phyloP scores from a whole-genome alignment of 2,113 vertebrate species.

The Eleginops maclovinus region DNA sequence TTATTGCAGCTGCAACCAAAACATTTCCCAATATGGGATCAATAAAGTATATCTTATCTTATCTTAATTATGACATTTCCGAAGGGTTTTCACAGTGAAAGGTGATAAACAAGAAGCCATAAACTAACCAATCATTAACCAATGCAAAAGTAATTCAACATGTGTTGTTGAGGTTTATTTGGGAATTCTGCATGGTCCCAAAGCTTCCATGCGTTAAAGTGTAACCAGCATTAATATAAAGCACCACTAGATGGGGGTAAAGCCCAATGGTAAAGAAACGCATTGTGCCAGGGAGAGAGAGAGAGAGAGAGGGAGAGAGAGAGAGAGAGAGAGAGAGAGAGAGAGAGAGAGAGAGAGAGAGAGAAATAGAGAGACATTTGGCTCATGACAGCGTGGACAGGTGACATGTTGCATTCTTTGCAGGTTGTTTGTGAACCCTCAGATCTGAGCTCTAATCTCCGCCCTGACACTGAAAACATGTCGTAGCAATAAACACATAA shows the following conservation, averaged over 20 bases:
- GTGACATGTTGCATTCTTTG: conserved; percentile 37
- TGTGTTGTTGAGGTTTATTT: background rate
- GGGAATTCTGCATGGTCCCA: background rate
- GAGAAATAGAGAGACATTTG: background rate
- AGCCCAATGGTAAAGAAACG: conserved; percentile 20
- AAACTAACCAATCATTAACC: no score
- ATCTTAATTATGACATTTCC: no score
- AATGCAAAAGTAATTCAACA: no score
- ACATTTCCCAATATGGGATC: no score
- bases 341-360: background rate
- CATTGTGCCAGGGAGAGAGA: background rate
- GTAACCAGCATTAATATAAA: background rate
- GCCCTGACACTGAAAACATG: conserved; percentile 15
- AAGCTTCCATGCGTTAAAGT: background rate
- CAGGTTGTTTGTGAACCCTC: conserved; percentile 37
- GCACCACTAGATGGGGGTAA: conserved; percentile 75
- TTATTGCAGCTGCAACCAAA: no score
- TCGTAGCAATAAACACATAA: conserved; percentile 34
- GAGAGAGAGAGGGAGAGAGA: background rate
- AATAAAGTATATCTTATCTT: no score
- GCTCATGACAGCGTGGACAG: conserved; percentile 23
- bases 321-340: no score
- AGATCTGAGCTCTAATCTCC: conserved; percentile 6
- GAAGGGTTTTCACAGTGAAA: no score
- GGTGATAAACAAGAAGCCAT: no score